Percentiles rank a stretch among this genome's conserved stretches.
Evolutionary conservation across 2,888 invertebrate species (phyloP).

Genomic region (Pocota personata): DNA sequence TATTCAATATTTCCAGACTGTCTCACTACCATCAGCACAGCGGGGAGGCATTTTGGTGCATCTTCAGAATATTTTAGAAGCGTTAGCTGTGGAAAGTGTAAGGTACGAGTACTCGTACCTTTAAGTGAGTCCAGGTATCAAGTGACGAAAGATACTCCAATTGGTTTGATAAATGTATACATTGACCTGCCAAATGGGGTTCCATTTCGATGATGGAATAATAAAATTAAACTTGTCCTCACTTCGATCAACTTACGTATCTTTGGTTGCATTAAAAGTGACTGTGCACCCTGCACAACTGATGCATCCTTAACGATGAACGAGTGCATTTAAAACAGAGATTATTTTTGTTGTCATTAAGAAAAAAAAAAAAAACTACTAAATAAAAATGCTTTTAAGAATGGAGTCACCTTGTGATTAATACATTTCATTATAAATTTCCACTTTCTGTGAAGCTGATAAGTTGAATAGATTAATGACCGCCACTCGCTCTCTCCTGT

Average conservation of each 20-base stretch:
- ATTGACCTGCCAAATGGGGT: constrained; percentile 27
- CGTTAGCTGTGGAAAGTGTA: not conserved
- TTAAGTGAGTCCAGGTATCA: constrained; percentile 32
- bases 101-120: not conserved
- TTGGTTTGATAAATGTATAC: constrained; percentile 54
- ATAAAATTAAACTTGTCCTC: constrained; percentile 33
- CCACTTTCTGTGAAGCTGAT: constrained; percentile 65
- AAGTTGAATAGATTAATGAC: constrained; percentile 66
- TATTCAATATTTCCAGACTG: not conserved
- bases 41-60: not conserved
- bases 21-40: not conserved
- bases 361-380: constrained; percentile 27
- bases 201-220: constrained; percentile 40
- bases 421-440: constrained; percentile 69
- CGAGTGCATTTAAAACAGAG: constrained; percentile 28
- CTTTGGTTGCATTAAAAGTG: constrained; percentile 26
- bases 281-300: constrained; percentile 12
- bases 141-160: constrained; percentile 46
- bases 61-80: constrained; percentile 1
- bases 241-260: constrained; percentile 5
- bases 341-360: constrained; percentile 13
- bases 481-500: constrained; percentile 21
- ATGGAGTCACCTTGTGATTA: constrained; percentile 59
- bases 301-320: constrained; percentile 15
- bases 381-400: constrained; percentile 68